These are phyloP conservation scores for Trilocha varians DNA, from an alignment of 2,888 invertebrate species.

Conservation along the genomic window DNA sequence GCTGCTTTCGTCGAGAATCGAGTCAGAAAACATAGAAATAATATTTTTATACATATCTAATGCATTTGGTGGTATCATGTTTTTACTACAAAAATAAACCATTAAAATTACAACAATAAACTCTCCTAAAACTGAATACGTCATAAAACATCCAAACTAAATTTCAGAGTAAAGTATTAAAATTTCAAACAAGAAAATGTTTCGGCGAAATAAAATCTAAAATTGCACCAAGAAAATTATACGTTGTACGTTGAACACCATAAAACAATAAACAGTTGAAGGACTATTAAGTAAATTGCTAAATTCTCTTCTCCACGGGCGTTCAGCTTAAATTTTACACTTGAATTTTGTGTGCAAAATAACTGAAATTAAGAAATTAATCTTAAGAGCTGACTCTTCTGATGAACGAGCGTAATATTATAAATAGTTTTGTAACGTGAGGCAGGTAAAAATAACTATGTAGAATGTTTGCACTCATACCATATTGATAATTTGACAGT, in stretches of 20 bases:
- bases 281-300: slow-evolving; percentile 28
- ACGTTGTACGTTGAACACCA: slow-evolving; percentile 23
- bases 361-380: slow-evolving; percentile 9
- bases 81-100: too few species aligned
- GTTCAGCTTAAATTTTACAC: slow-evolving; percentile 13
- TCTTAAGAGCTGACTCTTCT: background rate
- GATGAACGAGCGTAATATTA: slow-evolving; percentile 1
- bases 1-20: too few species aligned
- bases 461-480: too few species aligned
- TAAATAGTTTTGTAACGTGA: background rate
- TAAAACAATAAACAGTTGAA: slow-evolving; percentile 27
- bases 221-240: slow-evolving; percentile 21
- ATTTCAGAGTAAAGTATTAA: too few species aligned
- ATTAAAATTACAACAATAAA: too few species aligned
- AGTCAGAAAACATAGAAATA: too few species aligned
- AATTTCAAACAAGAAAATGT: slow-evolving; percentile 19
- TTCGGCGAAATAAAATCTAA: slow-evolving; percentile 18
- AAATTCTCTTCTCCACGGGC: slow-evolving; percentile 21
- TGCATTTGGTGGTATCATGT: too few species aligned
- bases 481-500: too few species aligned
- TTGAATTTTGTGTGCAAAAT: slow-evolving; percentile 13
- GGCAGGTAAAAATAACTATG: too few species aligned
- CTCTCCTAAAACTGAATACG: too few species aligned
- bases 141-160: too few species aligned
- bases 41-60: too few species aligned